phyloP scores from a whole-genome alignment of 2,888 invertebrate genomes.

The Xanthorhoe designata region DNA sequence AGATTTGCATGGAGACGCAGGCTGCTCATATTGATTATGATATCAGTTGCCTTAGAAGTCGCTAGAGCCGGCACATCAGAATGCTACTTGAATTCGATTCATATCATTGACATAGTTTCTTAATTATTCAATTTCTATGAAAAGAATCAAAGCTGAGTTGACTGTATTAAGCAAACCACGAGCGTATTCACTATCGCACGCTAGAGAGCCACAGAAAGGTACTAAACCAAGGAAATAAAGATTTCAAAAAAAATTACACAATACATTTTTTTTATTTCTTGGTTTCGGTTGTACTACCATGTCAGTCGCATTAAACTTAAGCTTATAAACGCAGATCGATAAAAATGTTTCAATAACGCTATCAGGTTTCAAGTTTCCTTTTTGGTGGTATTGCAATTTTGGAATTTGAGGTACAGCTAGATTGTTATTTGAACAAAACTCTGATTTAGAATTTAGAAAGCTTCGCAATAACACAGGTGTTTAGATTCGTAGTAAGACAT shows the following conservation, averaged over 20 bases:
- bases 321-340: conserved; percentile 22
- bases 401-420: not conserved
- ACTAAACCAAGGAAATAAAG: too few relatives aligned
- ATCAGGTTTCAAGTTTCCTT: conserved; percentile 36
- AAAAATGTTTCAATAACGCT: conserved; percentile 30
- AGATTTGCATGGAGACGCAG: conserved; percentile 60
- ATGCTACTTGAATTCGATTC: not conserved
- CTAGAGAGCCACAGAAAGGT: too few relatives aligned
- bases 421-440: not conserved
- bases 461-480: not conserved
- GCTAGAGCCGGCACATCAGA: not conserved
- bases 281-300: too few relatives aligned
- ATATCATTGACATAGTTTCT: not conserved
- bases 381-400: conserved; percentile 28
- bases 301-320: too few relatives aligned
- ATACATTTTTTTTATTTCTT: too few relatives aligned
- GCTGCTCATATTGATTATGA: conserved; percentile 17
- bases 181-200: too few relatives aligned
- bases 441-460: conserved; percentile 8
- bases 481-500: not conserved
- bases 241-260: too few relatives aligned
- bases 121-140: not conserved
- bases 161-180: too few relatives aligned
- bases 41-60: conserved; percentile 28
- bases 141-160: not conserved